Evolutionary conservation across 2,888 invertebrate genomes (phyloP), one percentile per base, ranked within the genome.

Genomic region (Shargacucullia verbasci): DNA sequence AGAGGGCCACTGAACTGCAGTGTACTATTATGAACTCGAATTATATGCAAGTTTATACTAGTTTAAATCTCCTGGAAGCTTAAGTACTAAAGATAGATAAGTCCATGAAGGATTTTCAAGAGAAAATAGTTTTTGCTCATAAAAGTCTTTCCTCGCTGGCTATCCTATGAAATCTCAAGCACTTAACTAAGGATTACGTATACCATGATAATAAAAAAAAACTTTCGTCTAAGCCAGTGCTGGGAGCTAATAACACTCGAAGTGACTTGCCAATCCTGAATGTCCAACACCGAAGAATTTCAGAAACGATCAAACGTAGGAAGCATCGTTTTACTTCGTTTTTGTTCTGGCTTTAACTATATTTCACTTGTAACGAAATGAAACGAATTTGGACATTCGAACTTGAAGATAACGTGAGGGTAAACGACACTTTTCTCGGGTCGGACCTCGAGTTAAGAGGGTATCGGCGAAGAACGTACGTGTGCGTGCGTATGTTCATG

Each of bases 331-430:
- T 73, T 59, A 68, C 60, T 73, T 65, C 61, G 69, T 71, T 78
- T 67, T 70, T 62, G 69, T 73, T 70, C 61, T 65, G 67, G 48
- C 69, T 78, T 76, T 73, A 74, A 80, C 75, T 79, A 76, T 80
- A 80, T 80, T 81, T 81, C 79, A 80, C 76, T 79, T 67, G 80
- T 78, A 80, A 79, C 75, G 75, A 80, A 81, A 78, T 81, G 74
- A 81, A 81, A 81, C 82, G 81, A 78, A 80, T 81, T 79, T 74
- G 78, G 80, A 79, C 81, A 76, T 80, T 78, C 64, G 73, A 70
- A 80, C 69, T 80, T 81, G 75, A 80, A 80, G 82, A 81, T 81
- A 81, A 73, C 74, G 73, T 73, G 71, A 75, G 79, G 78, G 78
- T 81, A 81, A 80, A 79, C 73, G 81, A 73, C 75, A 76, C 77